phyloP scores from a whole-genome alignment of 2,888 invertebrate species.

The Sesia bembeciformis region DNA sequence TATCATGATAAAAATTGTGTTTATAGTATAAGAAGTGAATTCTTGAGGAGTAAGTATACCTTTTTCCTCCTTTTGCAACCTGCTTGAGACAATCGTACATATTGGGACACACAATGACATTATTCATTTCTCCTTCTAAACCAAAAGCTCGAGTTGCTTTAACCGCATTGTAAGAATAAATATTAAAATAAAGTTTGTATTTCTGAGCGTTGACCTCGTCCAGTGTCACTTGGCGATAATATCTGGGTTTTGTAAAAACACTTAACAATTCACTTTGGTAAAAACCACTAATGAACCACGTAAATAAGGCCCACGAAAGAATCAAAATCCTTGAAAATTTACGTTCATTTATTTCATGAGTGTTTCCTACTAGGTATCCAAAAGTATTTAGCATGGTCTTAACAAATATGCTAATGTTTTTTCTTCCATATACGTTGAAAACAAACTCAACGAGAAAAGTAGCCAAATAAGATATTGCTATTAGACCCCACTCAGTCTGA shows the following conservation, averaged over 20 bases:
- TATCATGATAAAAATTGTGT: background rate
- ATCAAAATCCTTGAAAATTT: background rate
- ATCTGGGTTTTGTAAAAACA: slow-evolving; percentile 7
- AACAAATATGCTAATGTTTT: background rate
- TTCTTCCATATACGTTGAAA: slow-evolving; percentile 1
- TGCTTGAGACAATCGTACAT: slow-evolving; percentile 1
- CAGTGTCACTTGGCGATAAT: slow-evolving; percentile 1
- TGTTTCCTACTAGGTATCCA: slow-evolving; percentile 5
- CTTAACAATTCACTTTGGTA: slow-evolving; percentile 7
- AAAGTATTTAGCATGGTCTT: slow-evolving; percentile 1
- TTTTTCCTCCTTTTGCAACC: slow-evolving; percentile 1
- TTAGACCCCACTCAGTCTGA: slow-evolving; percentile 3
- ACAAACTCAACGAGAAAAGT: background rate
- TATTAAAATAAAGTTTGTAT: slow-evolving; percentile 2
- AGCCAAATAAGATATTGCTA: background rate
- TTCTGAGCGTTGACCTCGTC: slow-evolving; percentile 2
- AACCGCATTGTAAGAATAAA: background rate
- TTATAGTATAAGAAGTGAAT: slow-evolving; percentile 1
- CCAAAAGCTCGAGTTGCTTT: background rate
- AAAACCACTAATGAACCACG: slow-evolving; percentile 8
- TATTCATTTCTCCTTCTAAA: too few relatives aligned
- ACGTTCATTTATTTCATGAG: background rate
- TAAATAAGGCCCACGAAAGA: slow-evolving; percentile 6
- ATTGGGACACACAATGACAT: too few relatives aligned
- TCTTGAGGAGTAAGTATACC: slow-evolving; percentile 1